Percentiles rank a stretch among this genome's conserved stretches.
Conservation (phyloP, 1,140 invertebrate genomes). For the Drosophila funebris region DNA sequence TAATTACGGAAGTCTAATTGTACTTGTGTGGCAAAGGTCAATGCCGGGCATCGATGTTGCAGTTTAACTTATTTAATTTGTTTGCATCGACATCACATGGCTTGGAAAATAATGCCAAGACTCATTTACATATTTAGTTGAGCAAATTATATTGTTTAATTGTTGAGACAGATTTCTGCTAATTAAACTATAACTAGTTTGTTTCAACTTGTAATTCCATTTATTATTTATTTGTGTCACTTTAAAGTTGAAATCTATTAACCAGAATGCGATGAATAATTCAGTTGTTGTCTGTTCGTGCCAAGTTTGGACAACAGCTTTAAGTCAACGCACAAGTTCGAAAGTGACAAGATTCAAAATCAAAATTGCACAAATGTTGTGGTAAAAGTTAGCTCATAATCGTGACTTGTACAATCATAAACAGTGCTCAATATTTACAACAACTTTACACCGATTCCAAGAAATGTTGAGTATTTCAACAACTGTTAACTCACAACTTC, state of each 20-base stretch:
- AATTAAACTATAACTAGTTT: conserved; percentile 1
- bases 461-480: too few relatives aligned
- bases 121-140: not conserved
- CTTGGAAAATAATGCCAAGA: conserved; percentile 5
- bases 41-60: conserved; percentile 21
- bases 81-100: conserved; percentile 7
- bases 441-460: too few relatives aligned
- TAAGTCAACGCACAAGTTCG: not conserved
- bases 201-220: not conserved
- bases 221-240: not conserved
- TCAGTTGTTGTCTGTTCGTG: not conserved
- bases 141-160: not conserved
- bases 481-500: too few relatives aligned
- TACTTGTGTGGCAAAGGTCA: conserved; percentile 36
- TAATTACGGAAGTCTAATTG: conserved; percentile 47
- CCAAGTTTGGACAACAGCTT: not conserved
- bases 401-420: too few relatives aligned
- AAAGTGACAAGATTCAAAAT: not conserved
- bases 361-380: not conserved
- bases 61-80: conserved; percentile 21
- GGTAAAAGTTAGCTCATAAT: too few relatives aligned
- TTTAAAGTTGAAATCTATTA: not conserved
- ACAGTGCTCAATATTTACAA: too few relatives aligned
- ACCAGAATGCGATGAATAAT: not conserved
- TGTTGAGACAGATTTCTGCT: not conserved